Conservation (phyloP, 23 tunicate species). For the Halocynthia roretzi region DNA sequence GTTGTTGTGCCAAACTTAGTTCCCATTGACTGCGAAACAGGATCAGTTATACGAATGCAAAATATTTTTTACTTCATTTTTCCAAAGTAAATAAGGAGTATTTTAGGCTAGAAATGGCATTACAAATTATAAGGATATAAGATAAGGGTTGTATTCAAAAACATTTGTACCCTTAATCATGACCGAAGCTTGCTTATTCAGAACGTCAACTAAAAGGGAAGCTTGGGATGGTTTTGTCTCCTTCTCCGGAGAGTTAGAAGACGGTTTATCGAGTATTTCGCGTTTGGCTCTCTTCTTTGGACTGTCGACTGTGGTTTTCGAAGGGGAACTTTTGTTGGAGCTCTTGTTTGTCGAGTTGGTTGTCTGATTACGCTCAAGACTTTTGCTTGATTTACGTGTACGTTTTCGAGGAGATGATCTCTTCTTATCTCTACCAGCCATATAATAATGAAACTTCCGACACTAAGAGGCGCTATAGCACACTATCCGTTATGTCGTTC, state of each 20-base stretch:
- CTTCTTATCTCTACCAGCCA: conserved; percentile 71
- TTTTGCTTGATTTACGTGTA: conserved; percentile 37
- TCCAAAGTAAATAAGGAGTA: too few species aligned
- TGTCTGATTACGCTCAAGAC: conserved; percentile 26
- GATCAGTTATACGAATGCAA: too few species aligned
- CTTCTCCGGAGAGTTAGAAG: background rate
- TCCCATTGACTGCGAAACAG: too few species aligned
- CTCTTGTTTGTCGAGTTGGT: conserved; percentile 16
- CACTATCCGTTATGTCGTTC: too few species aligned
- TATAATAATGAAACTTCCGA: conserved; percentile 12
- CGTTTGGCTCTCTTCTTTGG: conserved; percentile 57
- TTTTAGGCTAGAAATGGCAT: too few species aligned
- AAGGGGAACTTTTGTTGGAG: background rate
- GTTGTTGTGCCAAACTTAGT: too few species aligned
- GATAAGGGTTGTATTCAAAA: background rate
- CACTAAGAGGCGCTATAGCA: too few species aligned
- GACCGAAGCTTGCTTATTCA: conserved; percentile 22
- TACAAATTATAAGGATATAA: too few species aligned
- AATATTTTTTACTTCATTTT: too few species aligned
- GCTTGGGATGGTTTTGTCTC: conserved; percentile 7
- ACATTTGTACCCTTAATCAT: conserved; percentile 16
- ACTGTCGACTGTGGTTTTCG: conserved; percentile 41
- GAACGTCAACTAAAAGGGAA: conserved; percentile 35
- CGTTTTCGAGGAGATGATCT: conserved; percentile 67
- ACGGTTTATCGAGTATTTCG: conserved; percentile 15